Evolutionary conservation across 2,113 vertebrate genomes (phyloP).

Genomic region (Erinaceus europaeus): DNA sequence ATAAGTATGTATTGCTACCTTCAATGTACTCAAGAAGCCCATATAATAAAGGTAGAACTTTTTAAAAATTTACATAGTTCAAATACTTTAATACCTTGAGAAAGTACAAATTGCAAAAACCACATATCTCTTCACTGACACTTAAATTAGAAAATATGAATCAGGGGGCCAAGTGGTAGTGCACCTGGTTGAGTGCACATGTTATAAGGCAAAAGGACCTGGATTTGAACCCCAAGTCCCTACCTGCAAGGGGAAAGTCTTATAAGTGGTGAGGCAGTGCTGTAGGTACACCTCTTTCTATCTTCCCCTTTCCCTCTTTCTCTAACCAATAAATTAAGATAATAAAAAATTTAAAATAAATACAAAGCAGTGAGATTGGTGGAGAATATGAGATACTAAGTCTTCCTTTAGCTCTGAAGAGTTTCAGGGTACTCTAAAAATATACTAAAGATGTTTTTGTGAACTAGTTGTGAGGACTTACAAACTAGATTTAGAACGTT

Average conservation of each 20-base stretch:
- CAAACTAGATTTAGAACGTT: constrained; percentile 18
- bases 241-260: too few relatives aligned
- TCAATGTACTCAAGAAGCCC: neutral
- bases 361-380: neutral
- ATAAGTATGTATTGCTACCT: neutral
- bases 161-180: too few relatives aligned
- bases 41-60: neutral
- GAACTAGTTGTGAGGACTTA: neutral
- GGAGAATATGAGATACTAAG: neutral
- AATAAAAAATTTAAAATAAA: too few relatives aligned
- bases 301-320: too few relatives aligned
- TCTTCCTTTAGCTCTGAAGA: neutral
- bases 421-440: neutral
- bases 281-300: too few relatives aligned
- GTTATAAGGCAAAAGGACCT: too few relatives aligned
- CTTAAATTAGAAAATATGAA: neutral
- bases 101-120: neutral
- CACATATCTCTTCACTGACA: neutral
- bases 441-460: constrained; percentile 19
- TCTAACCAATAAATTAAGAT: too few relatives aligned
- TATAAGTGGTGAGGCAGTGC: too few relatives aligned
- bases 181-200: too few relatives aligned
- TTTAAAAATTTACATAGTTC: neutral
- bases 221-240: too few relatives aligned
- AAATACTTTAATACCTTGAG: neutral